phyloP scores from a whole-genome alignment of 2,113 vertebrate genomes.

The Chlorodrepanis virens region DNA sequence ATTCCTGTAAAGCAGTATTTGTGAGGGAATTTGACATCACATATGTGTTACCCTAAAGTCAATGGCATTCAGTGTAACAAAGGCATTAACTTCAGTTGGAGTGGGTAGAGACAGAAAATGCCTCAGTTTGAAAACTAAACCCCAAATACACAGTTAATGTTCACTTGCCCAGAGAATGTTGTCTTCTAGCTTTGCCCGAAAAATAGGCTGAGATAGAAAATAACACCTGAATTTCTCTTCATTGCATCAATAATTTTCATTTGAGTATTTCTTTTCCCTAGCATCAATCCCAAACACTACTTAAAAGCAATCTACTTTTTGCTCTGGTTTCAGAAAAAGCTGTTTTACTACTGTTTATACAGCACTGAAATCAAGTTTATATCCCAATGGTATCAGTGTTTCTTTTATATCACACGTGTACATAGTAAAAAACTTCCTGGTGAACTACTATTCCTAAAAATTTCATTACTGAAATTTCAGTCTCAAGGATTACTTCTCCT shows the following conservation, averaged over 20 bases:
- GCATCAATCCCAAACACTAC: background rate
- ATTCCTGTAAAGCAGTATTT: background rate
- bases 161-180: background rate
- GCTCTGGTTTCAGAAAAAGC: constrained; percentile 49
- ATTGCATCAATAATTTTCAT: constrained; percentile 32
- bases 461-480: constrained; percentile 57
- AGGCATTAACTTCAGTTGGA: background rate
- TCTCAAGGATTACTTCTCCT: constrained; percentile 41
- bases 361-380: constrained; percentile 29
- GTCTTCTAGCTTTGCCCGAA: background rate
- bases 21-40: background rate
- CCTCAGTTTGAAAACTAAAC: background rate
- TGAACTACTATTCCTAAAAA: constrained; percentile 4
- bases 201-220: background rate
- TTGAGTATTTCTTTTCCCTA: constrained; percentile 8
- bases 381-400: background rate
- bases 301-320: constrained; percentile 22
- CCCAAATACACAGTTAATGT: background rate
- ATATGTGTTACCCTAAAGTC: background rate
- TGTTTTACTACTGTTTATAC: background rate
- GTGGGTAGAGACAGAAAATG: background rate
- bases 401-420: constrained; percentile 38
- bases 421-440: background rate
- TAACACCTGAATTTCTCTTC: background rate
- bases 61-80: background rate